Evolutionary conservation across 1,140 invertebrate genomes (phyloP).

Genomic region (Drosophila leontia): DNA sequence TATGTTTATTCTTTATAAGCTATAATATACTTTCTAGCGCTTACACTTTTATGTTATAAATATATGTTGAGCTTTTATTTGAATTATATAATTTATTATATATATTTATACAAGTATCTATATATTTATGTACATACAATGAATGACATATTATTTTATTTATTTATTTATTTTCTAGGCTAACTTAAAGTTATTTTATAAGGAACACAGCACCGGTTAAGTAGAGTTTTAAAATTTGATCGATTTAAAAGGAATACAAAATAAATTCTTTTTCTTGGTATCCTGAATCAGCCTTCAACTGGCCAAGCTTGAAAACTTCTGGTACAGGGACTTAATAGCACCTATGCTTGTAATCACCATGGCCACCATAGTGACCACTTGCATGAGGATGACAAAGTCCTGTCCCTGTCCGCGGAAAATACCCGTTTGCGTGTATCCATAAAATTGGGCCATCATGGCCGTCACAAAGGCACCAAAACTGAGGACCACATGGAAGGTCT

Average conservation of each 20-base stretch:
- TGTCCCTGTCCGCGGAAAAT: conserved; percentile 57
- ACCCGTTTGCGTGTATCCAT: conserved; percentile 60
- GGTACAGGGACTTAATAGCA: conserved; percentile 63
- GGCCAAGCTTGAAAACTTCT: conserved; percentile 43
- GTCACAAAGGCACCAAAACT: conserved; percentile 66
- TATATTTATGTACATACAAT: background rate
- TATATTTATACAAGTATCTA: background rate
- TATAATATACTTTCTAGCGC: background rate
- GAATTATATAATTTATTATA: background rate
- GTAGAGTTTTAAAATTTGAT: background rate
- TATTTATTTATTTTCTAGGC: background rate
- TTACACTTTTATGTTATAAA: background rate
- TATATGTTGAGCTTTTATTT: too few species aligned
- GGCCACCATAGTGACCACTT: conserved; percentile 54
- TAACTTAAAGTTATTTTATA: background rate
- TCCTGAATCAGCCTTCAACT: conserved; percentile 14
- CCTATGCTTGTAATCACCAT: conserved; percentile 73
- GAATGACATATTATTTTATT: background rate
- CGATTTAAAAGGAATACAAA: background rate
- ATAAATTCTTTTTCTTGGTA: background rate
- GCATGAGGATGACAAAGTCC: conserved; percentile 67
- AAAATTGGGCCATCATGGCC: conserved; percentile 72
- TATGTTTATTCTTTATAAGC: too few species aligned
- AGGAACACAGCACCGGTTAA: background rate
- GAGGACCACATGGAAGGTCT: conserved; percentile 67